Percentiles rank a stretch among this genome's conserved stretches.
Conservation (phyloP, 2,113 vertebrate species). For the Sinocyclocheilus anshuiensis region DNA sequence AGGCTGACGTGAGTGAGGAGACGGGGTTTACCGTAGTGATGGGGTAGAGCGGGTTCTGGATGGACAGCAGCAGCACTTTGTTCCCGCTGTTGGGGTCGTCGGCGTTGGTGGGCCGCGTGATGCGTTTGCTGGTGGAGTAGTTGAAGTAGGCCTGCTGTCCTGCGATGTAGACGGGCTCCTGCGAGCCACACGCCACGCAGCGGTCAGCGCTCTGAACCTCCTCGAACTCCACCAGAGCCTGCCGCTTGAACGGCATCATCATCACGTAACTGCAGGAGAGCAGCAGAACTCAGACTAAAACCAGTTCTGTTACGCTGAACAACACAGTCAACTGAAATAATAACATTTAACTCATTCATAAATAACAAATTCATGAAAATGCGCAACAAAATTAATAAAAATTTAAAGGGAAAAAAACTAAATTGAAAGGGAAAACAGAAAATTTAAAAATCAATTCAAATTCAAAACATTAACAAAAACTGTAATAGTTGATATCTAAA, state of each 20-base stretch:
- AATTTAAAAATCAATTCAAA: too few relatives aligned
- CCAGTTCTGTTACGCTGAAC: too few relatives aligned
- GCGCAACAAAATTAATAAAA: too few relatives aligned
- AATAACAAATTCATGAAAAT: too few relatives aligned
- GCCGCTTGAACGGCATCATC: conserved; percentile 97
- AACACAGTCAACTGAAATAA: too few relatives aligned
- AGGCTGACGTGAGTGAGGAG: not conserved
- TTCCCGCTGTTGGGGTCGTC: conserved; percentile 90
- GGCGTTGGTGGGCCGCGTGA: conserved; percentile 88
- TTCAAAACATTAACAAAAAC: too few relatives aligned
- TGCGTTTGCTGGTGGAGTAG: conserved; percentile 94
- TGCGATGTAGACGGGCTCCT: conserved; percentile 84
- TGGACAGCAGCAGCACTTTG: conserved; percentile 90
- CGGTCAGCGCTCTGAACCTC: conserved; percentile 86
- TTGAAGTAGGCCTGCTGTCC: conserved; percentile 94
- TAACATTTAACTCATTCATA: too few relatives aligned
- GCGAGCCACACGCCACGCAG: conserved; percentile 82
- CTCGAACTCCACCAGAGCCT: conserved; percentile 94
- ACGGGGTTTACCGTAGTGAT: conserved; percentile 84
- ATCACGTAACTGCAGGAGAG: conserved; percentile 84
- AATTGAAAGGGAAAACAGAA: too few relatives aligned
- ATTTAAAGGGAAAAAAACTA: too few relatives aligned
- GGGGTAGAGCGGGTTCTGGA: conserved; percentile 95
- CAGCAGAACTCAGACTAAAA: too few relatives aligned
- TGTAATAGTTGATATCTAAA: too few relatives aligned